phyloP scores from a whole-genome alignment of 2,797 vertebrate genomes.

The Falco berigora region DNA sequence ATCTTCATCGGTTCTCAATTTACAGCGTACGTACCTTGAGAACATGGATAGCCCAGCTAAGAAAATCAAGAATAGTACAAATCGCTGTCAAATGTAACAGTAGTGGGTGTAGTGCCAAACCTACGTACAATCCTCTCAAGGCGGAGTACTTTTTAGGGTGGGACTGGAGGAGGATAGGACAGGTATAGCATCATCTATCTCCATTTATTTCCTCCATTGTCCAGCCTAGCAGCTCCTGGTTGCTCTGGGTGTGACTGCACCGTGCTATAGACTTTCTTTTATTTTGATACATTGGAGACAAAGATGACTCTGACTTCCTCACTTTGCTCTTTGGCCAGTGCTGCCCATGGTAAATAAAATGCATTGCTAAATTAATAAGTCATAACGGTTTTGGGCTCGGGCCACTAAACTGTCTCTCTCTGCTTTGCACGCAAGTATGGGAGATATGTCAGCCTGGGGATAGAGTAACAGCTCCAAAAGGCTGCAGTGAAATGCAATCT shows the following conservation, averaged over 20 bases:
- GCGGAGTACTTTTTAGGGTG: background rate
- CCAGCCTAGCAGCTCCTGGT: background rate
- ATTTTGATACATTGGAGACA: background rate
- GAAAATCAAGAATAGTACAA: background rate
- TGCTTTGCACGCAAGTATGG: background rate
- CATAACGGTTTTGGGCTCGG: background rate
- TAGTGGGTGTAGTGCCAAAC: background rate
- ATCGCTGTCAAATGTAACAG: background rate
- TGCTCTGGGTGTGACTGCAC: background rate
- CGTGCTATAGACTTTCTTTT: background rate
- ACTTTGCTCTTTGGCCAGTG: background rate
- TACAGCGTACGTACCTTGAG: background rate
- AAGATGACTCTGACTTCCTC: background rate
- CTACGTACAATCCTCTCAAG: background rate
- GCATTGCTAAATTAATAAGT: slow-evolving; percentile 14
- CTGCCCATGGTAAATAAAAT: background rate
- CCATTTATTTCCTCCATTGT: background rate
- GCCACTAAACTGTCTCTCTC: background rate
- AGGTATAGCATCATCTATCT: background rate
- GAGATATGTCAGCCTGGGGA: slow-evolving; percentile 16
- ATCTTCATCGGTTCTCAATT: background rate
- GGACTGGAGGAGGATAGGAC: background rate
- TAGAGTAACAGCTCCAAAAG: slow-evolving; percentile 23
- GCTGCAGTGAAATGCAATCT: slow-evolving; percentile 10
- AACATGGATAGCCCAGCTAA: background rate